Conservation (phyloP, 2,113 vertebrate genomes). For the Tragulus kanchil region DNA sequence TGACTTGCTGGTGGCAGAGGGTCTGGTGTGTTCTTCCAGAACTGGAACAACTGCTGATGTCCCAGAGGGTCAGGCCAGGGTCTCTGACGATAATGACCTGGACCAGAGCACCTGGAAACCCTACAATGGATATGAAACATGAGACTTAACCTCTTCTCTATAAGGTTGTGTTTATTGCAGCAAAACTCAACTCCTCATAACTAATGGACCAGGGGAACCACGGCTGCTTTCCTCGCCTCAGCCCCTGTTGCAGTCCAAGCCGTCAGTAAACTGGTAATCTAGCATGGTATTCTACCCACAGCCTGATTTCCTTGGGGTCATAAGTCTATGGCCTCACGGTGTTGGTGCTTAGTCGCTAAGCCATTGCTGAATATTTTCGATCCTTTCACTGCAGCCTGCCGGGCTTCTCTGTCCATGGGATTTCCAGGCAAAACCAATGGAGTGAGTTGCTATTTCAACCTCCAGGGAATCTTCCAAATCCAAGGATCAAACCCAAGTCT, state of each 20-base stretch:
- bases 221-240: not conserved
- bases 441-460: fast-evolving
- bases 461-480: too few species aligned
- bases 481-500: too few species aligned
- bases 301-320: not conserved
- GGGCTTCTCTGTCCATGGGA: not conserved
- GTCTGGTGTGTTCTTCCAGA: not conserved
- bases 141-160: not conserved
- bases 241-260: not conserved
- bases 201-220: not conserved
- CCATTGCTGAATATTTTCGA: too few species aligned
- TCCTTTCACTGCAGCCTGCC: fast-evolving
- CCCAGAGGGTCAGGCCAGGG: not conserved
- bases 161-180: not conserved
- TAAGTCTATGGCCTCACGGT: not conserved
- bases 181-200: not conserved
- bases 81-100: not conserved
- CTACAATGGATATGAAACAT: not conserved
- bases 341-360: too few species aligned
- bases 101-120: not conserved
- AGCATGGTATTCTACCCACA: not conserved
- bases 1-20: not conserved
- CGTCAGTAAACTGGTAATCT: not conserved
- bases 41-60: not conserved
- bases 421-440: not conserved